Percentiles rank a stretch among this genome's conserved stretches.
phyloP scores from a whole-genome alignment of 2,113 vertebrate species.

The Oncorhynchus nerka region DNA sequence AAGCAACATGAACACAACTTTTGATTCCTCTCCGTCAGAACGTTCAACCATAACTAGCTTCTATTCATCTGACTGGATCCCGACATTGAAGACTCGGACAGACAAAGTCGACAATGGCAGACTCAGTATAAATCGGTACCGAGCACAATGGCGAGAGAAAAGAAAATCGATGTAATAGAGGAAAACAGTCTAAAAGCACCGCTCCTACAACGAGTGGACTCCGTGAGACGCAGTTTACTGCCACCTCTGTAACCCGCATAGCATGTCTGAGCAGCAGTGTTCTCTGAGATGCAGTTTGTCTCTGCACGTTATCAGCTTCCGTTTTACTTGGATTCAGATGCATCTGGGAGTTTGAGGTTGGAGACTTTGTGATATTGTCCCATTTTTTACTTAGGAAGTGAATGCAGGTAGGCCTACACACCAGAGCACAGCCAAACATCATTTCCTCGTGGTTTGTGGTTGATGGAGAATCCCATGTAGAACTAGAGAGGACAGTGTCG shows the following conservation, averaged over 20 bases:
- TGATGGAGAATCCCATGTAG: too few species aligned
- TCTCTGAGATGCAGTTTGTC: too few species aligned
- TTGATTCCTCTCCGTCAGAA: background rate
- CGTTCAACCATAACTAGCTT: conserved; percentile 19
- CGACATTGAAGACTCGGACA: conserved; percentile 14
- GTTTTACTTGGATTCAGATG: too few species aligned
- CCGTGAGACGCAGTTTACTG: background rate
- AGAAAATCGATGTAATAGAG: conserved; percentile 42
- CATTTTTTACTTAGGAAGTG: too few species aligned
- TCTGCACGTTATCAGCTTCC: too few species aligned
- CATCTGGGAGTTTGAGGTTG: too few species aligned
- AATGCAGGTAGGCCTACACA: too few species aligned
- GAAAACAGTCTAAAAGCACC: conserved; percentile 20
- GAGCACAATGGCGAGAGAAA: conserved; percentile 25
- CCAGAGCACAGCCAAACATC: too few species aligned
- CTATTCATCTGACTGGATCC: conserved; percentile 32
- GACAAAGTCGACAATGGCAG: conserved; percentile 49
- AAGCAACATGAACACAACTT: background rate
- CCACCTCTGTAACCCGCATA: background rate
- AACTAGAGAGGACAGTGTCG: too few species aligned
- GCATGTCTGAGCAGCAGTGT: too few species aligned
- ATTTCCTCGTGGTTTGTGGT: too few species aligned
- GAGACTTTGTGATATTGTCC: too few species aligned
- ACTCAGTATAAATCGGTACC: conserved; percentile 37
- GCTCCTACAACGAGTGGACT: conserved; percentile 18